Base-by-base conservation (phyloP, 2,113 vertebrate species). In the Cairina moschata region DNA sequence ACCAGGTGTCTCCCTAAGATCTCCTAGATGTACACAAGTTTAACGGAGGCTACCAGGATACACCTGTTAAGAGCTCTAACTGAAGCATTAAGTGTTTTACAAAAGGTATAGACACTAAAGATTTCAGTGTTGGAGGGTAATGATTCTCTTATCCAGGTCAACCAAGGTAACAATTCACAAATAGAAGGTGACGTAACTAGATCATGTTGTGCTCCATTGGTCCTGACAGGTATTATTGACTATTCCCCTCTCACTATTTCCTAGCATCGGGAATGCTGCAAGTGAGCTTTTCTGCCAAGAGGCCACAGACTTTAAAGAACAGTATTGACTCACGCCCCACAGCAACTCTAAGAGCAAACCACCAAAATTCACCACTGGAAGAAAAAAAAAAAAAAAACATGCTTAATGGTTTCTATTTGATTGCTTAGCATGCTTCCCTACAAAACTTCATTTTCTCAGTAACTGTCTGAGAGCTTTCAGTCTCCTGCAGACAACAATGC, bases 121-220 rank as follows among this genome's bases (percentile, higher is more conserved):
- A 32, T 55, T 83, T 73, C 80, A 55, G 59, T 68, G 73, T 73
- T 84, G 86, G 80, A 91, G 48, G 14, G 17, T 80, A 69, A 69
- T 82, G 28, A 34, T 88, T 93, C 73, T 91, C 62, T 83, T 69
- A 52, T 31, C 74, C 54, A 76, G 84, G 91, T 89, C 96, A 96
- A 62, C 68, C 88, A 91, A 94, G 88, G 88, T 82, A 96, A 96
- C 62, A 94, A 88, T 86, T 92, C 92, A 92, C 80, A 97, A 95
- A 94, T 86, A 96, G 93, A 86, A 94, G 83, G 44, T 95, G 92
- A 94, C 88, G 77, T 84, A 94, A 96, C 65, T 76, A 21, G 48
- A 96, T 86, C 88, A 96, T 62, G 72, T 60, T 95, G 84, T 88
- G 93, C 88, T 86, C 83, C 82, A 83, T 88, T 76, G 63, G 32